Conservation (phyloP, 2,797 vertebrate genomes). For the Sciaenops ocellatus region DNA sequence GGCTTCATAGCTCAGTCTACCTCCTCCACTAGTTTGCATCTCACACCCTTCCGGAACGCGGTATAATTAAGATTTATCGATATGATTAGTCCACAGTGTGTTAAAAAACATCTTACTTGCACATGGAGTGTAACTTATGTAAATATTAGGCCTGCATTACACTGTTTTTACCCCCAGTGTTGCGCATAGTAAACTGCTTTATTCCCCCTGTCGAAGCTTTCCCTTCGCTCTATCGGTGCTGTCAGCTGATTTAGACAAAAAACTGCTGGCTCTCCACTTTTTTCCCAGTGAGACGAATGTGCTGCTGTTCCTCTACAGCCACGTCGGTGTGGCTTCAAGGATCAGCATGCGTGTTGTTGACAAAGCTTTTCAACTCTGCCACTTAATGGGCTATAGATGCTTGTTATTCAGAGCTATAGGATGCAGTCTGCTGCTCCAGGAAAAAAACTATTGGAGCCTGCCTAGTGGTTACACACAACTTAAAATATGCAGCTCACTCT, state of each 20-base stretch:
- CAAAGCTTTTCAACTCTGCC: constrained; percentile 66
- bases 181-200: constrained; percentile 36
- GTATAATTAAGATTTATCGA: background rate
- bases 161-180: background rate
- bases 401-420: constrained; percentile 1
- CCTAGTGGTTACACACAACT: background rate
- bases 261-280: constrained; percentile 80
- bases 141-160: background rate
- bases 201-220: constrained; percentile 26
- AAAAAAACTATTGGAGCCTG: background rate
- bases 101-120: background rate
- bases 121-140: constrained; percentile 17
- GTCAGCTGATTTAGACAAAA: constrained; percentile 74
- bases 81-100: background rate
- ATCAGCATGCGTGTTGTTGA: constrained; percentile 68
- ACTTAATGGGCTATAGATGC: constrained; percentile 25
- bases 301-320: constrained; percentile 55
- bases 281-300: constrained; percentile 53
- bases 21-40: constrained; percentile 18
- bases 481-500: background rate
- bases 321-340: constrained; percentile 46
- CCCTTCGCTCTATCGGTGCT: constrained; percentile 54
- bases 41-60: background rate
- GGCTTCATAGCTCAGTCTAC: constrained; percentile 4
- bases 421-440: constrained; percentile 36